A percentile compares a stretch with the other conserved stretches of the same genome.
Evolutionary conservation across 2,888 invertebrate genomes (phyloP).

Genomic region (Abrostola triplasia): DNA sequence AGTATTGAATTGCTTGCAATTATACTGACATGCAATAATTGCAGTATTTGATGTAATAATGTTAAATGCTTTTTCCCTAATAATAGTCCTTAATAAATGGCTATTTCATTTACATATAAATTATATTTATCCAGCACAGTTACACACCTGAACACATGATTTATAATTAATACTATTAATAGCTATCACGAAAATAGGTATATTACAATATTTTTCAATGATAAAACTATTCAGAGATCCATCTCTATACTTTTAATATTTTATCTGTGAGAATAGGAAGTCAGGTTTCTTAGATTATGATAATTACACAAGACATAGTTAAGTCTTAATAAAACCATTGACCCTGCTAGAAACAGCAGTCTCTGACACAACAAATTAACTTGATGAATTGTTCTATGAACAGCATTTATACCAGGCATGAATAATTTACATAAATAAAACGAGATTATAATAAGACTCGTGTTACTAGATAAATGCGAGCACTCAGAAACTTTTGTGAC

Average conservation of each 20-base stretch:
- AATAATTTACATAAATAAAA: slow-evolving; percentile 16
- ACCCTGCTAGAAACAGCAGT: slow-evolving; percentile 21
- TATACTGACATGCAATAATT: too few species aligned
- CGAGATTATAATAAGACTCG: slow-evolving; percentile 18
- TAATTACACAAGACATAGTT: background rate
- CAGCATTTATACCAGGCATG: background rate
- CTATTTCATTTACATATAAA: background rate
- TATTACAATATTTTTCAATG: too few species aligned
- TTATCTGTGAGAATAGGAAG: background rate
- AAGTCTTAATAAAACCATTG: slow-evolving; percentile 37
- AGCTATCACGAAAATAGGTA: background rate
- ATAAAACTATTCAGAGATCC: background rate
- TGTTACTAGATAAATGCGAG: slow-evolving; percentile 5
- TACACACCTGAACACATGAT: background rate
- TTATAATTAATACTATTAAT: background rate
- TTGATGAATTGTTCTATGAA: slow-evolving; percentile 7
- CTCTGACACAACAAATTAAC: slow-evolving; percentile 4
- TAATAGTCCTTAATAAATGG: too few species aligned
- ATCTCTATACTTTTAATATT: background rate
- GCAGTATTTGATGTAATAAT: too few species aligned
- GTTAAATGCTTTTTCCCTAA: too few species aligned
- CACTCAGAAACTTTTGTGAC: slow-evolving; percentile 55
- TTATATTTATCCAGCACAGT: background rate
- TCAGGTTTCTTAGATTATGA: background rate
- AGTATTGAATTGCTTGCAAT: too few species aligned